A percentile compares a stretch with the other conserved stretches of the same genome.
Conservation (phyloP, 2,797 vertebrate species). For the Malurus splendens region DNA sequence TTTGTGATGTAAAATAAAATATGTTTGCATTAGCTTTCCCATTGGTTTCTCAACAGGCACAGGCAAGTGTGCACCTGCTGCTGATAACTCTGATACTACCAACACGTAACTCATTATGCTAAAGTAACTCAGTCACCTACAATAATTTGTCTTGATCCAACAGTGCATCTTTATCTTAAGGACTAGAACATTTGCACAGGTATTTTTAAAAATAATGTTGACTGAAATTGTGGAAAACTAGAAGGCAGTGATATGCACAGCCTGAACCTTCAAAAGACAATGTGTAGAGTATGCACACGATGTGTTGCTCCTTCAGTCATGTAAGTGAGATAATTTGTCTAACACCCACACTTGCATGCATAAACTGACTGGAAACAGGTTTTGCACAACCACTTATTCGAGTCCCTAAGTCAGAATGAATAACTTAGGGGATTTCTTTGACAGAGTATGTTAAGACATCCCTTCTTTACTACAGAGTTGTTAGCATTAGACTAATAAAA, state of each 20-base stretch:
- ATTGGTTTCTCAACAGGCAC: conserved; percentile 9
- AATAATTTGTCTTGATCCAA: not conserved
- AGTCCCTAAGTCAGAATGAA: not conserved
- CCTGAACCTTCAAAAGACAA: not conserved
- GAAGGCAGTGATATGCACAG: not conserved
- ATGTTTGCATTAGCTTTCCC: not conserved
- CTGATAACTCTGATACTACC: not conserved
- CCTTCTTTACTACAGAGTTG: not conserved
- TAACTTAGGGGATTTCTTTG: conserved; percentile 5
- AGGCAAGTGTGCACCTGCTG: conserved; percentile 1
- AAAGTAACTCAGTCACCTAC: not conserved
- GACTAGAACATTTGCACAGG: not conserved
- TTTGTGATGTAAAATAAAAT: conserved; percentile 24
- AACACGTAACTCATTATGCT: not conserved
- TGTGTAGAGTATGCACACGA: not conserved
- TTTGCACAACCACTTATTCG: not conserved
- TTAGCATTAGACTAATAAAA: not conserved
- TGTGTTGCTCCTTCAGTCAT: not conserved
- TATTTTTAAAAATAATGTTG: not conserved
- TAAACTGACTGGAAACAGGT: not conserved
- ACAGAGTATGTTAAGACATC: not conserved
- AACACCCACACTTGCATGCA: not conserved
- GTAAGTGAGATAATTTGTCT: not conserved
- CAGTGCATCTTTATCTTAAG: not conserved
- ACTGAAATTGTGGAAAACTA: not conserved